Evolutionary conservation across 92 coral and sea anemone genomes (phyloP), one percentile per base, ranked within the genome.

Genomic region (Porites divaricata): DNA sequence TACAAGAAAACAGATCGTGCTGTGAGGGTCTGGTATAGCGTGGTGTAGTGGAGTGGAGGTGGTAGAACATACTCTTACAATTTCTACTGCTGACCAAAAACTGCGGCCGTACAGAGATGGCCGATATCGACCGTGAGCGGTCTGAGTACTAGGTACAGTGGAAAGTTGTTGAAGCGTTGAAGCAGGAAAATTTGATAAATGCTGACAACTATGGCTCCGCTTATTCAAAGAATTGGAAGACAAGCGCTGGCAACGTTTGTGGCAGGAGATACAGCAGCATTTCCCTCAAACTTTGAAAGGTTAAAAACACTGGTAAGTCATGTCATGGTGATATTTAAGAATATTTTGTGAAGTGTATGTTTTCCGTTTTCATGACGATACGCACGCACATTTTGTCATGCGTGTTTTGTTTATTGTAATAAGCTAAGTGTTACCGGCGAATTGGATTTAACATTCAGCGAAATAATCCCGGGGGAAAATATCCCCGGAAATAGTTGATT

Each of bases 161-260:
- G 2, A 14, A 9, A 14, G 58, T 53, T 9, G 15, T 53, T 54
- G 21, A 2, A 5, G 9, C 26, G 15, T 53, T 54, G 21, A 2
- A 5, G 9, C 26, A 49, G 10, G 16, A 61, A 53, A 10, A 53
- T 14, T 14, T 14, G n/a, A 7, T 6, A 2, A 19, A 8, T 15
- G 21, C 8, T 2, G 1, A 9, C 2, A 20, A 72, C 58, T 1
- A 83, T 83, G 87, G 87, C 87, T 90, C 91, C 95, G 25, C 87
- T 85, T 16, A 91, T 96, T 59, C 99, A 96, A 83, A 87, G 90
- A 61, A 67, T 96, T 17, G 96, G 98, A 25, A 81, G 89, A 68
- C 99, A 96, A 87, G 99, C 99, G 1, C 88, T 90, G 70, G 88
- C 85, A 58, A 96, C 99, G 54, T 96, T 96, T 72, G 81, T 71